Evolutionary conservation across 2,888 invertebrate species (phyloP), one percentile per base, ranked within the genome.

Genomic region (Dilophus febrilis): DNA sequence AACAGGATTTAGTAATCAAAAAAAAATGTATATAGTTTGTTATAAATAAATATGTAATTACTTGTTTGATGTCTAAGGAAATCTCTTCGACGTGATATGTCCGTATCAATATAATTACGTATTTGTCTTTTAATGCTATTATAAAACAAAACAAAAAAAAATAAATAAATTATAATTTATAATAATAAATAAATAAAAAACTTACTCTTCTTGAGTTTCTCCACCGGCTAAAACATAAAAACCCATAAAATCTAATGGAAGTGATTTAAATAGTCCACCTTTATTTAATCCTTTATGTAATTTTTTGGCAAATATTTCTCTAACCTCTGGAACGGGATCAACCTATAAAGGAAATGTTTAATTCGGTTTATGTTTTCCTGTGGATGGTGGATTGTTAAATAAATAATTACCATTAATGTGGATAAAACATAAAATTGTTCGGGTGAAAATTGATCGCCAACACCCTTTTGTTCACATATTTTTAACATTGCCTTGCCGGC

Each of bases 401-500:
- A n/a, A 6, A 22, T 22, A 6, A 22, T 81, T 53, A 83, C 79
- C 77, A 95, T 87, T 42, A 95, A 71, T 53, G 83, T 79, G 2
- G 94, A 88, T 27, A 95, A 67, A 55, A 87, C 86, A 57, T 90
- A 92, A 66, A 90, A 95, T 66, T 95, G 94, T 51, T 91, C 90
- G 1, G 86, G 82, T 3, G 84, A 87, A 57, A 87, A 88, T 59
- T 92, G 87, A 60, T 94, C 92, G 1, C 91, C 88, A 40, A 91
- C 95, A 37, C 87, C 87, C 56, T 90, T 90, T 61, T 95, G 94
- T 55, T 95, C 92, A 63, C 91, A 92, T 37, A 97, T 84, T 66
- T 94, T 95, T 38, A 97, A 65, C 85, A 95, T 91, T 36, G 91
- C 90, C 58, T 86, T 86, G 40, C 92, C 95, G 6, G 95, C 94